Evolutionary conservation across 2,113 vertebrate genomes (phyloP).

Genomic region (Coturnix japonica): DNA sequence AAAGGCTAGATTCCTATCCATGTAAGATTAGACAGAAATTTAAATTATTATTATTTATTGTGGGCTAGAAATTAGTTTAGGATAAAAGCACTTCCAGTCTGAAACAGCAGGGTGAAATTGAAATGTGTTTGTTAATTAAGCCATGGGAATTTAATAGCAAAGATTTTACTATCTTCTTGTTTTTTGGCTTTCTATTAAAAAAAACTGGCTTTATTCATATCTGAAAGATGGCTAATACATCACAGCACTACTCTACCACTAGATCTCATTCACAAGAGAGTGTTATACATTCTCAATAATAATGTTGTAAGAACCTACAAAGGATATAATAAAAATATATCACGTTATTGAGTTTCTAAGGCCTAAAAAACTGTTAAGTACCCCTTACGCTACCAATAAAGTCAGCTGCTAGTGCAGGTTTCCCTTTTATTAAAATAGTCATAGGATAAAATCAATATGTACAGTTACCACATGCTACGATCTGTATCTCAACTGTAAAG

Average conservation of each 20-base stretch:
- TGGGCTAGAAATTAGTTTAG: constrained; percentile 33
- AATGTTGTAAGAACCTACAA: neutral
- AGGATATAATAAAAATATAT: neutral
- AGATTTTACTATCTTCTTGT: constrained; percentile 12
- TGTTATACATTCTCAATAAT: neutral
- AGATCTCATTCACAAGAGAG: neutral
- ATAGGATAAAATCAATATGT: neutral
- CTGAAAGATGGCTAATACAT: neutral
- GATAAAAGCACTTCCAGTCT: constrained; percentile 44
- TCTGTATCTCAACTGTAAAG: neutral
- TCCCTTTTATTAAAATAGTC: neutral
- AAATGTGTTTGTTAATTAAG: constrained; percentile 47
- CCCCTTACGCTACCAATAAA: neutral
- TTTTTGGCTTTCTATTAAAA: constrained; percentile 16
- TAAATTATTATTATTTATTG: constrained; percentile 51
- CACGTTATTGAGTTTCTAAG: neutral
- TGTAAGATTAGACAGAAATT: constrained; percentile 36
- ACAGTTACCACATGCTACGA: neutral
- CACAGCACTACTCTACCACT: neutral
- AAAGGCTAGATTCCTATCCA: constrained; percentile 43
- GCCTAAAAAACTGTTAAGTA: neutral
- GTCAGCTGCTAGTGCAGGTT: neutral
- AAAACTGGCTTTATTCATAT: neutral
- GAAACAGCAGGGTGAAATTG: constrained; percentile 31
- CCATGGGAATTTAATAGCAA: neutral